phyloP scores from a whole-genome alignment of 1,140 invertebrate genomes.

The Diploscapter pachys region DNA sequence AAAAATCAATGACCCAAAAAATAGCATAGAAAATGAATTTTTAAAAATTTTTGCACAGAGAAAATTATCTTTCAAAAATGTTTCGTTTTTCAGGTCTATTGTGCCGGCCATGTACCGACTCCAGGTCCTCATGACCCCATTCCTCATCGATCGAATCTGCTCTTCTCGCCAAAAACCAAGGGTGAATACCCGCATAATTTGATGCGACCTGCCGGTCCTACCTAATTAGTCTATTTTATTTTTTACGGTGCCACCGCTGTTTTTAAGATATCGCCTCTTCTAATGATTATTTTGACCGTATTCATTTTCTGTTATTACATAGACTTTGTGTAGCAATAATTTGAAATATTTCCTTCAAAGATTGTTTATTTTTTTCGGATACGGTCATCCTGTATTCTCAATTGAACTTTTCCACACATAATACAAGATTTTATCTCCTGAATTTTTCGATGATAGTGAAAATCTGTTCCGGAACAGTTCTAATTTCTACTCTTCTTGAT shows the following conservation, averaged over 20 bases:
- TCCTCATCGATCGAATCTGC: slow-evolving; percentile 56
- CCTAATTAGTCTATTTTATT: slow-evolving; percentile 7
- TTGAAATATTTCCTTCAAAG: too few relatives aligned
- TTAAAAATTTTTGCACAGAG: too few relatives aligned
- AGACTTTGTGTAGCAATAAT: too few relatives aligned
- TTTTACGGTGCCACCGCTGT: neutral
- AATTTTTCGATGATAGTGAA: neutral
- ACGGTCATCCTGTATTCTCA: too few relatives aligned
- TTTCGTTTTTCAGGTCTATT: slow-evolving; percentile 50
- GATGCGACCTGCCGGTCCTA: slow-evolving; percentile 42
- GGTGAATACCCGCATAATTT: slow-evolving; percentile 59
- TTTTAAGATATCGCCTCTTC: too few relatives aligned
- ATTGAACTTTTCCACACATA: too few relatives aligned
- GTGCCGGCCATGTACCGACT: slow-evolving; percentile 57
- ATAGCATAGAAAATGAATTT: too few relatives aligned
- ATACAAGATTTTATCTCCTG: too few relatives aligned
- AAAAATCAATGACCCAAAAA: too few relatives aligned
- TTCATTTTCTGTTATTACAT: too few relatives aligned
- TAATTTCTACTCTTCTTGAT: neutral
- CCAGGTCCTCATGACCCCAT: slow-evolving; percentile 58
- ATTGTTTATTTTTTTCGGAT: too few relatives aligned
- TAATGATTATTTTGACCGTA: too few relatives aligned
- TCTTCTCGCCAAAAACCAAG: slow-evolving; percentile 58
- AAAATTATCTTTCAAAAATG: neutral
- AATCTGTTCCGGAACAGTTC: neutral